phyloP scores from a whole-genome alignment of 1,140 invertebrate genomes.

The Pseudobourletiella spinata region DNA sequence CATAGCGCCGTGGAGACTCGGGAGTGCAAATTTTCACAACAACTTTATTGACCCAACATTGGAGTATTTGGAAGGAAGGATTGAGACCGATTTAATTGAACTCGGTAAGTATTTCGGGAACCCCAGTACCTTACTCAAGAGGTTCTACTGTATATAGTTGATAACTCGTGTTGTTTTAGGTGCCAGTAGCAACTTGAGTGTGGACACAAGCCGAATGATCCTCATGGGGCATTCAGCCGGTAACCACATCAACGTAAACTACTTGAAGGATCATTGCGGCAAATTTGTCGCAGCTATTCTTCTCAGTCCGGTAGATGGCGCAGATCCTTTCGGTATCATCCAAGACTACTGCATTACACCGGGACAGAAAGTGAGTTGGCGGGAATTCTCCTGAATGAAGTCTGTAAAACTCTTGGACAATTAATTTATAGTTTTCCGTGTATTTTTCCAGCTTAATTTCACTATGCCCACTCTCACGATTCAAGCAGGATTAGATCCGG shows the following conservation, averaged over 20 bases:
- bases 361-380: constrained; percentile 31
- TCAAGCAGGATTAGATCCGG: constrained; percentile 26
- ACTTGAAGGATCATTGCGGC: constrained; percentile 29
- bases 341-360: constrained; percentile 34
- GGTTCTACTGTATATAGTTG: not conserved
- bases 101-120: constrained; percentile 1
- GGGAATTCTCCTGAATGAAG: no score
- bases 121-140: not conserved
- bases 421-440: no score
- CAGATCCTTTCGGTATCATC: constrained; percentile 29
- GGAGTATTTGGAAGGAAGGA: constrained; percentile 17
- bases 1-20: constrained; percentile 16
- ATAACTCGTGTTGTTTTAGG: not conserved
- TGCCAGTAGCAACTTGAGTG: constrained; percentile 2
- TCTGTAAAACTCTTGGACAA: no score
- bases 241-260: constrained; percentile 28
- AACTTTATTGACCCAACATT: constrained; percentile 21
- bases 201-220: constrained; percentile 25
- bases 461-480: constrained; percentile 33
- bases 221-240: constrained; percentile 30
- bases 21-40: constrained; percentile 12
- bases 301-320: constrained; percentile 36
- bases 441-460: constrained; percentile 12
- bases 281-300: constrained; percentile 23
- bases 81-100: constrained; percentile 19